phyloP scores from a whole-genome alignment of 2,888 invertebrate species.

The Oeneis ivallda region DNA sequence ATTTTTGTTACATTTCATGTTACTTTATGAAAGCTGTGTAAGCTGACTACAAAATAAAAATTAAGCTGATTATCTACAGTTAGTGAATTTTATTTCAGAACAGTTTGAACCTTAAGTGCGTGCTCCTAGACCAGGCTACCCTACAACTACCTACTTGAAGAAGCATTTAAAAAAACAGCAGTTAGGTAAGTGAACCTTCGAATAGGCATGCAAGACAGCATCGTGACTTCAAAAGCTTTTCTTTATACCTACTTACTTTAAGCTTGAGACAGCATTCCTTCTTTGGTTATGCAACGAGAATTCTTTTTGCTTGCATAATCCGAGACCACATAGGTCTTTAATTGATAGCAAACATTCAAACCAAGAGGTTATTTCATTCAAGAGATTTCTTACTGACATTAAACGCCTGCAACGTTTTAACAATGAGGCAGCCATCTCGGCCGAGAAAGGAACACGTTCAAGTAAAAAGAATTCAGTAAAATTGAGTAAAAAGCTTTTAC shows the following conservation, averaged over 20 bases:
- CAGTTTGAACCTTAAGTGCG: too few relatives aligned
- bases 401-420: conserved; percentile 36
- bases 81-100: too few relatives aligned
- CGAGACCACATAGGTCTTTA: conserved; percentile 35
- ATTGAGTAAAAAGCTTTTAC: conserved; percentile 46
- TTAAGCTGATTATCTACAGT: too few relatives aligned
- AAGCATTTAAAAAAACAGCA: not conserved
- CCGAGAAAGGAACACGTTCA: conserved; percentile 37
- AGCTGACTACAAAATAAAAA: too few relatives aligned
- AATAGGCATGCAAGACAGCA: not conserved
- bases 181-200: not conserved
- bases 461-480: conserved; percentile 44
- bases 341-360: conserved; percentile 38
- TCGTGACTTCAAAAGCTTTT: not conserved
- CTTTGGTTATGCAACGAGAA: conserved; percentile 17
- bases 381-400: conserved; percentile 37
- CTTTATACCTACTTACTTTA: conserved; percentile 10
- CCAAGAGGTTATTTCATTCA: conserved; percentile 41
- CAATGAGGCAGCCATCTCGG: conserved; percentile 42
- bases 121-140: too few relatives aligned
- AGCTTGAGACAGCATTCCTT: conserved; percentile 19
- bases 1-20: too few relatives aligned
- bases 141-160: not conserved
- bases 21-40: too few relatives aligned
- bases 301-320: conserved; percentile 24